Evolutionary conservation across 2,888 invertebrate species (phyloP), one percentile per base, ranked within the genome.

Genomic region (Drosophila eohydei): DNA sequence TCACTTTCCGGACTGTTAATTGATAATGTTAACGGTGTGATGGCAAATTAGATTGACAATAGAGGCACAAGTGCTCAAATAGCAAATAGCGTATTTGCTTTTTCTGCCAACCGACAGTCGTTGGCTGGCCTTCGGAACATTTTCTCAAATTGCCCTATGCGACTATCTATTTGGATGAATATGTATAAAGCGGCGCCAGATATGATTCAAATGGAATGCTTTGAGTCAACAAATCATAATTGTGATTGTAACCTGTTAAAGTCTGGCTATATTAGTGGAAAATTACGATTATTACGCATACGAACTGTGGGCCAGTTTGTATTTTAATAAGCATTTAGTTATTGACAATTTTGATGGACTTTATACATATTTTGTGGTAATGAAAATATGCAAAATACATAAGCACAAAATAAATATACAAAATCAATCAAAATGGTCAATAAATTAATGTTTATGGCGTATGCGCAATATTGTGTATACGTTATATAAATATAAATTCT

Each of bases 1-100:
- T 74, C 56, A 80, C 61, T 84, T 71, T 71, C 52, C 71, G 62
- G 16, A 43, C 30, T 72, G 88, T 74, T 89, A 85, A 90, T 89
- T 90, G 90, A 83, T 85, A 84, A 89, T 89, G 88, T 88, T 76
- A 74, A 83, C 78, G 71, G 67, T 64, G 71, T 41, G 66, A 63
- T 75, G 65, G 75, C 71, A 82, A 83, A 80, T 85, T 75, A 68
- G 72, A 81, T 76, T 75, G 66, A 62, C 77, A 88, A 84, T 77
- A 65, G 78, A 11, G 28, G 56, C 67, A 79, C 70, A 75, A 68
- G 61, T 79, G 54, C 67, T 77, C 78, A 65, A 77, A 72, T 21
- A 80, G 71, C 71, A 51, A 38, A 41, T n/a, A 50, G n/a, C 48
- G 32, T 78, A 72, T 81, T 71, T 63, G 46, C 51, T 54, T 56